These are phyloP conservation scores for Crotalus tigris DNA, from an alignment of 2,113 vertebrate species.

Conservation along the genomic window DNA sequence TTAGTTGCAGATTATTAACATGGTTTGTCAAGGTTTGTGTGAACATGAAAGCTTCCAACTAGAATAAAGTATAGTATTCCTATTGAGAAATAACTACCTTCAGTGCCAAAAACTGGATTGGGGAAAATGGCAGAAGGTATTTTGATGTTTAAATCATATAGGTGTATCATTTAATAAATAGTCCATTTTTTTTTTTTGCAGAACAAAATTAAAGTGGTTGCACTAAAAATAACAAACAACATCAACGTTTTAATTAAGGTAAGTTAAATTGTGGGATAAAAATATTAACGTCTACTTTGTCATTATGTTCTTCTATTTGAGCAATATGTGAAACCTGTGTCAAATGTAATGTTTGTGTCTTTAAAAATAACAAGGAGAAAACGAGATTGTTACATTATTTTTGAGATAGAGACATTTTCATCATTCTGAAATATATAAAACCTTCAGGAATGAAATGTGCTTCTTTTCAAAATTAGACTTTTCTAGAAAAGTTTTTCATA, in stretches of 20 bases:
- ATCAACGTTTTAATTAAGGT: constrained; percentile 99
- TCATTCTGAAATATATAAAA: neutral
- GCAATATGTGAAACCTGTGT: neutral
- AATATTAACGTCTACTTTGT: neutral
- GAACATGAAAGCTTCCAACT: neutral
- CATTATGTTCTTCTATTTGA: neutral
- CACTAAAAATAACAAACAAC: constrained; percentile 98
- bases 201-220: constrained; percentile 99
- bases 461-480: neutral
- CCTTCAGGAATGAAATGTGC: neutral
- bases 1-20: neutral
- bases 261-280: constrained; percentile 27
- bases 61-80: neutral
- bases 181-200: constrained; percentile 60
- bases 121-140: neutral
- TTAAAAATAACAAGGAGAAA: neutral
- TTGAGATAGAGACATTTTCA: neutral
- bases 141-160: neutral
- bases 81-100: neutral
- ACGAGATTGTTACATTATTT: neutral
- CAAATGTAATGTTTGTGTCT: neutral
- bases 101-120: neutral
- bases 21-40: neutral
- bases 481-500: neutral
- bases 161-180: constrained; percentile 12